Conservation (phyloP, 2,888 invertebrate genomes). For the Volucella inanis region DNA sequence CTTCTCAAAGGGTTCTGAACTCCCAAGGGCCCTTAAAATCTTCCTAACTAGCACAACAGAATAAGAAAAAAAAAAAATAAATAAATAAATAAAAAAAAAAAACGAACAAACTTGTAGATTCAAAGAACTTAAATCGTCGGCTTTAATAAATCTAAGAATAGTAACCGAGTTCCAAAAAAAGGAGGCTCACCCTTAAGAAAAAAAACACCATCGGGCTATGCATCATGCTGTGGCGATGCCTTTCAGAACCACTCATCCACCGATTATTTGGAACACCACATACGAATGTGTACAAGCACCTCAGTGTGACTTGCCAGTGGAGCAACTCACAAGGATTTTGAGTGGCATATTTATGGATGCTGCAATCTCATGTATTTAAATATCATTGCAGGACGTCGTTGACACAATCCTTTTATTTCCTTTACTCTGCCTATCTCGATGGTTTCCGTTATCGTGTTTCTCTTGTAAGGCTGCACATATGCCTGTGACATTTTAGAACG, state of each 20-base stretch:
- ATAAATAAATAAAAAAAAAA: neutral
- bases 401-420: slow-evolving; percentile 70
- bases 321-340: slow-evolving; percentile 42
- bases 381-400: slow-evolving; percentile 71
- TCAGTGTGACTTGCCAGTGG: neutral
- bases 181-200: neutral
- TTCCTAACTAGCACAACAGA: neutral
- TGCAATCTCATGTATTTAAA: slow-evolving; percentile 69
- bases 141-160: slow-evolving; percentile 37
- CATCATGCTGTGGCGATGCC: slow-evolving; percentile 28
- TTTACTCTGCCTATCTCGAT: slow-evolving; percentile 40
- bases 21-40: slow-evolving; percentile 9
- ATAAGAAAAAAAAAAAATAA: neutral
- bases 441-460: slow-evolving; percentile 12
- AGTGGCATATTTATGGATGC: slow-evolving; percentile 73
- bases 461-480: slow-evolving; percentile 39
- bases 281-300: neutral
- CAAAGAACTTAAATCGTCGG: slow-evolving; percentile 28
- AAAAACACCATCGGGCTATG: slow-evolving; percentile 3
- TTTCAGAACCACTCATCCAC: slow-evolving; percentile 39
- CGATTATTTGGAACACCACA: neutral
- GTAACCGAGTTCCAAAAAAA: slow-evolving; percentile 9
- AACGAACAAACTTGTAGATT: neutral
- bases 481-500: slow-evolving; percentile 67
- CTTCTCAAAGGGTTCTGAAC: neutral